phyloP scores from a whole-genome alignment of 1,140 invertebrate species.

The Trachelipus rathkii region DNA sequence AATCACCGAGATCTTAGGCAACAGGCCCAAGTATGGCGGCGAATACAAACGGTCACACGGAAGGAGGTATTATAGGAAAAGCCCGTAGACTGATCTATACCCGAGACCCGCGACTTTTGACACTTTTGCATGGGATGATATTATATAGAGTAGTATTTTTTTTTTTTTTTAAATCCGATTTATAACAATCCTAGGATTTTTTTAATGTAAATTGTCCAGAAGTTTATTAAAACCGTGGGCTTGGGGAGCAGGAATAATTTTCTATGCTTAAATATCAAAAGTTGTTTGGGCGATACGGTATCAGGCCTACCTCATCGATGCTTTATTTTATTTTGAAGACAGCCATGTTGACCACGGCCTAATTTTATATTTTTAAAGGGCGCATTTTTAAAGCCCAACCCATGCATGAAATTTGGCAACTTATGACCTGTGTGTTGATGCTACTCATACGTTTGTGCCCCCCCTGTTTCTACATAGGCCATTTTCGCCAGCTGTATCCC shows the following conservation, averaged over 20 bases:
- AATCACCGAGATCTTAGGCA: conserved; percentile 96
- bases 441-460: conserved; percentile 45
- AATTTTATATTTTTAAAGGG: conserved; percentile 23
- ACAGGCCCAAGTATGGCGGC: conserved; percentile 96
- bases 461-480: conserved; percentile 62
- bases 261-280: not conserved
- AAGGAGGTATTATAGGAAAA: conserved; percentile 73
- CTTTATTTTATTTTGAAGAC: conserved; percentile 13
- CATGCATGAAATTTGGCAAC: conserved; percentile 47
- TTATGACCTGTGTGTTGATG: conserved; percentile 45
- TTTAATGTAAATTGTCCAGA: not conserved
- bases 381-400: conserved; percentile 30
- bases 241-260: conserved; percentile 25
- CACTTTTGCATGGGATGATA: conserved; percentile 31
- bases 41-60: conserved; percentile 65
- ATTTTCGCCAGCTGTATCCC: conserved; percentile 99
- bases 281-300: conserved; percentile 3
- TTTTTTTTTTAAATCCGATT: conserved; percentile 27
- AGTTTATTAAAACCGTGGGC: conserved; percentile 19
- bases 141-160: conserved; percentile 28
- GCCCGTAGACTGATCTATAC: conserved; percentile 37
- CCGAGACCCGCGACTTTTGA: conserved; percentile 29
- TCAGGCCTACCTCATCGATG: not conserved
- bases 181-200: not conserved
- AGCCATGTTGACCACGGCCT: conserved; percentile 42